These are phyloP conservation scores for Lateolabrax maculatus DNA, from an alignment of 2,797 vertebrate species.

Conservation along the genomic window DNA sequence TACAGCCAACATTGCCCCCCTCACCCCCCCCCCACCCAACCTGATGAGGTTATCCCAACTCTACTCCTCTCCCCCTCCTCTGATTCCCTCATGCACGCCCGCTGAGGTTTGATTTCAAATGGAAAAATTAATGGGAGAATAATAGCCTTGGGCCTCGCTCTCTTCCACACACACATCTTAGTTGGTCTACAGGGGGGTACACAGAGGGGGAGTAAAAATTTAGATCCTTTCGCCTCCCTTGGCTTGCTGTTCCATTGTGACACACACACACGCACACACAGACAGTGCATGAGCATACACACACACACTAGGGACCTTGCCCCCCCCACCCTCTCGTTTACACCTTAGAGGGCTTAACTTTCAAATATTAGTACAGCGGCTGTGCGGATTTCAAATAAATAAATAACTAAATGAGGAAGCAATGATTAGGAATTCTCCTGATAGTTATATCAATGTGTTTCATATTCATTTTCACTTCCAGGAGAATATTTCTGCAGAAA, in stretches of 20 bases:
- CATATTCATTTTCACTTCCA: slow-evolving; percentile 82
- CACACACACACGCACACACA: slow-evolving; percentile 32
- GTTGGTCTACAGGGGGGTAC: slow-evolving; percentile 77
- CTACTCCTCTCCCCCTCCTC: slow-evolving; percentile 62
- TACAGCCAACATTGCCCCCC: slow-evolving; percentile 69
- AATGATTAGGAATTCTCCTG: slow-evolving; percentile 80
- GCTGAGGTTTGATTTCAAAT: slow-evolving; percentile 89
- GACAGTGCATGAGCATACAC: slow-evolving; percentile 13
- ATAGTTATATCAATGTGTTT: slow-evolving; percentile 65
- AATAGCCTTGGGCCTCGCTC: slow-evolving; percentile 84
- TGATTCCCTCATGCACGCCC: slow-evolving; percentile 75
- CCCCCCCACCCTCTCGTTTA: slow-evolving; percentile 39
- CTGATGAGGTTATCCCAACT: slow-evolving; percentile 71
- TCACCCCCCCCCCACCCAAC: slow-evolving; percentile 31
- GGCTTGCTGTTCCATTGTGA: slow-evolving; percentile 74
- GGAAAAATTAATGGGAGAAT: slow-evolving; percentile 91
- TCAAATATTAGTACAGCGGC: slow-evolving; percentile 85
- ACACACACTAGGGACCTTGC: slow-evolving; percentile 60
- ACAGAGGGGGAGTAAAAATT: slow-evolving; percentile 64
- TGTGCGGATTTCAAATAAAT: slow-evolving; percentile 79
- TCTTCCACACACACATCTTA: slow-evolving; percentile 75
- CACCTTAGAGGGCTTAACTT: slow-evolving; percentile 80
- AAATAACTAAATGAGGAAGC: slow-evolving; percentile 75
- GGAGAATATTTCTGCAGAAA: slow-evolving; percentile 79
- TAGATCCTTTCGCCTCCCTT: slow-evolving; percentile 70